These are phyloP conservation scores for Drosophila tristis DNA, from an alignment of 1,140 invertebrate species.

Conservation along the genomic window DNA sequence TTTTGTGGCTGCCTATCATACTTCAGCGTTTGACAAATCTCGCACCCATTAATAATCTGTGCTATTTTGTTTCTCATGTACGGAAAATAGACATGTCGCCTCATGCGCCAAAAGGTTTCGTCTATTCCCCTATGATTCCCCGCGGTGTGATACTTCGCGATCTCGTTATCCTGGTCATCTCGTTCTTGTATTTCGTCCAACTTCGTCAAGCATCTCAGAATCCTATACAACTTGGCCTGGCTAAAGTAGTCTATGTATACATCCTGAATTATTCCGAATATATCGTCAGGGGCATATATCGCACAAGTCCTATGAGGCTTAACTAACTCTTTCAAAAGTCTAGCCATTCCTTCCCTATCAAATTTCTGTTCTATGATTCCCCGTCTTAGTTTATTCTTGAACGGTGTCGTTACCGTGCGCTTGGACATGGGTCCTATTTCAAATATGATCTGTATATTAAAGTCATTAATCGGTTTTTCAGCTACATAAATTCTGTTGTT, in stretches of 20 bases:
- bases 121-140: too few species aligned
- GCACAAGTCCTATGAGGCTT: constrained; percentile 18
- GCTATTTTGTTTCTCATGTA: too few species aligned
- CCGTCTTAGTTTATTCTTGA: constrained; percentile 11
- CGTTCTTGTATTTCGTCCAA: not conserved
- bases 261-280: constrained; percentile 20
- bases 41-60: too few species aligned
- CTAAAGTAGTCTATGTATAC: constrained; percentile 12
- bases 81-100: too few species aligned
- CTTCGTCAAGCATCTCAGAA: not conserved
- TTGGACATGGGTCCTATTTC: not conserved
- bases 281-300: constrained; percentile 6
- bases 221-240: constrained; percentile 7
- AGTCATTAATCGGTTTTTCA: constrained; percentile 21
- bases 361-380: constrained; percentile 1
- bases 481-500: not conserved
- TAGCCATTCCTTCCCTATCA: constrained; percentile 6
- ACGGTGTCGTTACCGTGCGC: not conserved
- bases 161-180: not conserved
- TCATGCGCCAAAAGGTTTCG: too few species aligned
- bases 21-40: too few species aligned
- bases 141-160: not conserved
- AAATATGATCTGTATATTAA: constrained; percentile 24
- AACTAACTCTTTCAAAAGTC: constrained; percentile 10
- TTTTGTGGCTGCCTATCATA: too few species aligned